Evolutionary conservation across 2,113 vertebrate genomes (phyloP), one percentile per base, ranked within the genome.

Genomic region (Chamaea fasciata): DNA sequence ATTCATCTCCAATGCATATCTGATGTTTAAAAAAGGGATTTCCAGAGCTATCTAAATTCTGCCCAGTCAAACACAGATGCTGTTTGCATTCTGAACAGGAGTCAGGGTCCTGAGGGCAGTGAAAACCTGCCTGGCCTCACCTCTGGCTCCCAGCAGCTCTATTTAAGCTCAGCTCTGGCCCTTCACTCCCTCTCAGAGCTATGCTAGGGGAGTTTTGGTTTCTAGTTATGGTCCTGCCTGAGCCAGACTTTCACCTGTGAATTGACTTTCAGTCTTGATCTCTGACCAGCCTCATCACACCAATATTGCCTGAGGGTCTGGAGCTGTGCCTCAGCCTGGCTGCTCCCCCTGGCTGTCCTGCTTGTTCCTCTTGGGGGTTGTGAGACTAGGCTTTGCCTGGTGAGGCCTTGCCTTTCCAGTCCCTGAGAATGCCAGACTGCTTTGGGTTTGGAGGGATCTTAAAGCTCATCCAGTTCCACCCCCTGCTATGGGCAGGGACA

Each of bases 391-490:
- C 22, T 78, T 62, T 49, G 31, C 12, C 49, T 75, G 31, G 6
- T 75, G 31, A 53, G 41, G 42, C 57, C 10, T 62, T 52, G 8
- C 11, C 12, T 16, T 49, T 50, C 37, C 28, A 35, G 26, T 57
- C 27, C 44, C 46, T 77, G 13, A 31, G 24, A 74, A 59, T 39
- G 33, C 12, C 55, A 55, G 62, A 47, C 12, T 76, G 8, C 3
- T 35, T 83, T 47, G 35, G 5, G 63, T 19, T 68, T 68, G n/a
- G 14, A 35, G 26, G 11, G 17, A 55, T 4, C 24, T 62, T 10
- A 47, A 53, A 89, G 17, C 21, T 0, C 39, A 41, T n/a, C 30
- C 2, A 3, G 1, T 53, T 0, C 47, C 17, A 26, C 4, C 7
- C 16, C 14, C 20, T 55, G 28, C 39, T 47, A 9, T 19, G 47